These are phyloP conservation scores for Bos javanicus DNA, from an alignment of 2,113 vertebrate genomes.

Conservation along the genomic window DNA sequence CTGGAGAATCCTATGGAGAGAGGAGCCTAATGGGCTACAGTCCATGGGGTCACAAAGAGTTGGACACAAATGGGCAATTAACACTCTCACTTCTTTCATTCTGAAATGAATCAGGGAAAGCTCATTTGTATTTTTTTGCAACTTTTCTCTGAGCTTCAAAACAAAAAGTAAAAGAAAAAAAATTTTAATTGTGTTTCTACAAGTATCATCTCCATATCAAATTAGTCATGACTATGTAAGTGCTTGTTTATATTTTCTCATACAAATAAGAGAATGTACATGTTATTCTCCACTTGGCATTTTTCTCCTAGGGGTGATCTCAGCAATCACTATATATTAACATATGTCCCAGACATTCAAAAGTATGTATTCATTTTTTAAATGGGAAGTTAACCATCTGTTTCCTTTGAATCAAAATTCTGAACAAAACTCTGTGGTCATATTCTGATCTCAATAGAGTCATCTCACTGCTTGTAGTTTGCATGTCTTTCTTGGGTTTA, in stretches of 20 bases:
- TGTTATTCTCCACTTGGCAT: not conserved
- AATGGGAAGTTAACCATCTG: slow-evolving; percentile 54
- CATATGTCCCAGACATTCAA: slow-evolving; percentile 48
- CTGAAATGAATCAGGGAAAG: not conserved
- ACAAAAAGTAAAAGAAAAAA: not conserved
- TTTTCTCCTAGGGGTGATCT: slow-evolving; percentile 39
- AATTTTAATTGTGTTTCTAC: not conserved
- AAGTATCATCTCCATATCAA: not conserved
- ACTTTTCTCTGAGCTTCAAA: slow-evolving; percentile 8
- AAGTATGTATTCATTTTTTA: slow-evolving; percentile 29
- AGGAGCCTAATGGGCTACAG: not conserved
- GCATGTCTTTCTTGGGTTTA: not conserved
- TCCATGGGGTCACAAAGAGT: not conserved
- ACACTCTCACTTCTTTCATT: not conserved
- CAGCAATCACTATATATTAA: slow-evolving; percentile 39
- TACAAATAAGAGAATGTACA: not conserved
- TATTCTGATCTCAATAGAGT: slow-evolving; percentile 41
- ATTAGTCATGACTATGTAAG: not conserved
- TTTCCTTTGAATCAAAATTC: slow-evolving; percentile 43
- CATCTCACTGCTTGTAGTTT: not conserved
- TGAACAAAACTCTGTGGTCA: slow-evolving; percentile 10
- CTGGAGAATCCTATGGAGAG: not conserved
- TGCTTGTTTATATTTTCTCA: slow-evolving; percentile 1
- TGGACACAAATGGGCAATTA: not conserved
- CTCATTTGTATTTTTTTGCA: not conserved